Conservation (phyloP, 2,113 vertebrate species). For the Candoia aspera region DNA sequence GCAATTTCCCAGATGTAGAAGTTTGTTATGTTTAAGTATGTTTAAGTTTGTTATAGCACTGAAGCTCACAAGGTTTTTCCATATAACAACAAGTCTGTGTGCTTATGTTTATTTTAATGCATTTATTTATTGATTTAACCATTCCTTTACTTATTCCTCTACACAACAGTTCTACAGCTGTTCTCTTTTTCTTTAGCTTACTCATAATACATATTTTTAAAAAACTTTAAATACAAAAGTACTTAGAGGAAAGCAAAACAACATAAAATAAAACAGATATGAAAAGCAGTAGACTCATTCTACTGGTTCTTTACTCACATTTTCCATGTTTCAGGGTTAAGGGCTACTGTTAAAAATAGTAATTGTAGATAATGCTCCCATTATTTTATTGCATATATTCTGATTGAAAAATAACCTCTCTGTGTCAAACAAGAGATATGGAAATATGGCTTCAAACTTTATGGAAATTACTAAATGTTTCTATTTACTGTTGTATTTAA, state of each 20-base stretch:
- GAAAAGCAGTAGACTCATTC: background rate
- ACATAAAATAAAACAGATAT: background rate
- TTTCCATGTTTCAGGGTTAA: background rate
- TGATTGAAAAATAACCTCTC: background rate
- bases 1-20: background rate
- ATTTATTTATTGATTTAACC: background rate
- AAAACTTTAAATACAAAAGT: background rate
- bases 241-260: background rate
- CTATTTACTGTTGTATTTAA: conserved; percentile 42
- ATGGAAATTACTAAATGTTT: conserved; percentile 10
- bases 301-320: background rate
- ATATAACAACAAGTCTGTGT: background rate
- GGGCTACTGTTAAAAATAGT: background rate
- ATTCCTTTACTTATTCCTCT: background rate
- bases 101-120: background rate
- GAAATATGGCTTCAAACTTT: background rate
- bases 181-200: background rate
- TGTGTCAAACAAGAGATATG: conserved; percentile 8
- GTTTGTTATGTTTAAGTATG: background rate
- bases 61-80: background rate
- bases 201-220: background rate
- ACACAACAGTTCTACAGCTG: background rate
- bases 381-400: background rate
- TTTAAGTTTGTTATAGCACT: background rate
- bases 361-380: background rate